phyloP scores from a whole-genome alignment of 2,113 vertebrate species.

The Orientallactaga bullata region DNA sequence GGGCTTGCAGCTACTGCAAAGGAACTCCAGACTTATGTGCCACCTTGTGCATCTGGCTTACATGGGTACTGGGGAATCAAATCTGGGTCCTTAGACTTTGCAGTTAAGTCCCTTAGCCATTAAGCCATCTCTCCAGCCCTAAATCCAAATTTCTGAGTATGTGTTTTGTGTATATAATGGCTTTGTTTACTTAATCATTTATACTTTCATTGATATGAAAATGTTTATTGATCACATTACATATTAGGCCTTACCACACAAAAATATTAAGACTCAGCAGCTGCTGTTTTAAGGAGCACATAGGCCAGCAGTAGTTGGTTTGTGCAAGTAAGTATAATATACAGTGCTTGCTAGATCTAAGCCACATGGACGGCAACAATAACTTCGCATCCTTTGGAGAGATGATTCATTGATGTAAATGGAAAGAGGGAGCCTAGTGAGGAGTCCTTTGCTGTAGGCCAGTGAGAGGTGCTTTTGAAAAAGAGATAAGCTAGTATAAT shows the following conservation, averaged over 20 bases:
- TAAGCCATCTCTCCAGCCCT: no score
- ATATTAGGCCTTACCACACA: not conserved
- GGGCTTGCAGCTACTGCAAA: no score
- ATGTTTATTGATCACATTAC: not conserved
- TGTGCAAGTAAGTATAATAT: not conserved
- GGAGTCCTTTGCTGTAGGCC: not conserved
- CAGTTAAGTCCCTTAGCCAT: no score
- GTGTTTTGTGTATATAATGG: not conserved
- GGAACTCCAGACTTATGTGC: no score
- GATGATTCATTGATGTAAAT: not conserved
- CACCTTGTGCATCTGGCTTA: no score
- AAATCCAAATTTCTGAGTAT: not conserved
- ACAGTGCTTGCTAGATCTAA: not conserved
- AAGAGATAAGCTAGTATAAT: not conserved
- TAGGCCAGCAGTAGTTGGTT: not conserved
- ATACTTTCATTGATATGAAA: constrained; percentile 26
- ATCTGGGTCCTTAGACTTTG: no score
- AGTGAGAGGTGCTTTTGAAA: not conserved
- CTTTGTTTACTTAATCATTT: constrained; percentile 4
- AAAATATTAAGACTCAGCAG: not conserved
- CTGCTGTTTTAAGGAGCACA: not conserved
- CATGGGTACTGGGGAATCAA: no score
- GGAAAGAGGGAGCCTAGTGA: not conserved
- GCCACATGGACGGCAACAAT: not conserved
- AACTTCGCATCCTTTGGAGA: not conserved